Evolutionary conservation across 2,113 vertebrate species (phyloP).

Genomic region (Callorhinus ursinus): DNA sequence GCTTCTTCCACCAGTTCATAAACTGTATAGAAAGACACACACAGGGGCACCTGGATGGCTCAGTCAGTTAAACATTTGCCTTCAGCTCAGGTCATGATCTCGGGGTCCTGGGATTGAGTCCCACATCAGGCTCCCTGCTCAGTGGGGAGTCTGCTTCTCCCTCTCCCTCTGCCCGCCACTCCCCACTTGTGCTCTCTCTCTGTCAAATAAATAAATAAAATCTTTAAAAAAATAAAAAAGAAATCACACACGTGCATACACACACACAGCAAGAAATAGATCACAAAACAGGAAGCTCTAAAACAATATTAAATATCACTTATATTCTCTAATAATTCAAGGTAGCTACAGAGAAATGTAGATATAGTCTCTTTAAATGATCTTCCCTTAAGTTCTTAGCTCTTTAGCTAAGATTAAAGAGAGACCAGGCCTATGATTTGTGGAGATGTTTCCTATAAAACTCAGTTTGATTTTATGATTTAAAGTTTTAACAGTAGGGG

Average conservation of each 20-base stretch:
- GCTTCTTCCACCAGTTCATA: neutral
- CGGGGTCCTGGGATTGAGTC: too few relatives aligned
- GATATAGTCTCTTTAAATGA: neutral
- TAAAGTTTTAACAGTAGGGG: constrained; percentile 4
- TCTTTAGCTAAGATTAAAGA: constrained; percentile 16
- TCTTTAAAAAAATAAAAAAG: too few relatives aligned
- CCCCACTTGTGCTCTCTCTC: too few relatives aligned
- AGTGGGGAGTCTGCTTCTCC: too few relatives aligned
- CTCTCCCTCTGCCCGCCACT: too few relatives aligned
- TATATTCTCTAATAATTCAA: neutral
- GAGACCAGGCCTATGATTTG: neutral
- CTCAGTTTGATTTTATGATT: constrained; percentile 31
- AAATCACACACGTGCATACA: too few relatives aligned
- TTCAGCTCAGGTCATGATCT: too few relatives aligned
- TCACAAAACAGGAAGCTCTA: neutral
- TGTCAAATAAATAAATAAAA: too few relatives aligned
- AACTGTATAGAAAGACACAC: neutral
- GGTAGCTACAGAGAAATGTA: neutral
- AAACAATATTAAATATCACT: neutral
- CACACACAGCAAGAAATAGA: neutral
- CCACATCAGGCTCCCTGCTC: too few relatives aligned
- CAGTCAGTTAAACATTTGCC: too few relatives aligned
- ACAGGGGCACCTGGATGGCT: too few relatives aligned
- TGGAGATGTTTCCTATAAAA: constrained; percentile 18
- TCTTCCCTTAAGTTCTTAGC: constrained; percentile 4